Percentiles rank a stretch among this genome's conserved stretches.
phyloP scores from a whole-genome alignment of 2,888 invertebrate genomes.

The Augiades crinisus region DNA sequence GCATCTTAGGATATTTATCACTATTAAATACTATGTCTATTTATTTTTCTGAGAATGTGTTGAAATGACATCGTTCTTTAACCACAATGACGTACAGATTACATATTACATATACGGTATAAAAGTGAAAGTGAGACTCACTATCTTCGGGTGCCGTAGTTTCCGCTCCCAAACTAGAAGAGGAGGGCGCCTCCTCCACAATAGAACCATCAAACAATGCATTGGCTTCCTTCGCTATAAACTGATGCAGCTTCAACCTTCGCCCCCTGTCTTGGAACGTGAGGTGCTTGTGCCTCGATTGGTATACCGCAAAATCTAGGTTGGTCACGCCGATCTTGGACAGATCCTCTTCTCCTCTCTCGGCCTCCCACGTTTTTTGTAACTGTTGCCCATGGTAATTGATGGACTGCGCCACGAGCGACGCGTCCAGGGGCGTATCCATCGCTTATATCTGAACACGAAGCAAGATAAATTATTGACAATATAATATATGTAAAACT shows the following conservation, averaged over 20 bases:
- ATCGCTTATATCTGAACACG: slow-evolving; percentile 38
- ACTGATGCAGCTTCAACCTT: slow-evolving; percentile 91
- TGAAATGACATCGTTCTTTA: no score
- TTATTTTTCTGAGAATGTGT: no score
- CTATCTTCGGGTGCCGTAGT: slow-evolving; percentile 77
- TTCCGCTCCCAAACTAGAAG: slow-evolving; percentile 78
- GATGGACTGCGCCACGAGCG: slow-evolving; percentile 85
- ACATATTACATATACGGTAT: no score
- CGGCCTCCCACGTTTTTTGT: slow-evolving; percentile 93
- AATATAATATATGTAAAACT: neutral
- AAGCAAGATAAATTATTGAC: neutral
- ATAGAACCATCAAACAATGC: slow-evolving; percentile 84
- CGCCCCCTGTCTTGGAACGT: slow-evolving; percentile 93
- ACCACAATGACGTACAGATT: no score
- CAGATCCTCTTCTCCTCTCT: slow-evolving; percentile 89
- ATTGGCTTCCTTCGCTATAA: slow-evolving; percentile 92
- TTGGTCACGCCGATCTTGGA: slow-evolving; percentile 80
- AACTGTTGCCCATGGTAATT: slow-evolving; percentile 94
- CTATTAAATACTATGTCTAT: no score
- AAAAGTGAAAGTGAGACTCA: slow-evolving; percentile 45
- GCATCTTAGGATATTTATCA: no score
- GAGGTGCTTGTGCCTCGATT: slow-evolving; percentile 89
- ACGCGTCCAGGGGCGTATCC: slow-evolving; percentile 73
- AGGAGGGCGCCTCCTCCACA: slow-evolving; percentile 70
- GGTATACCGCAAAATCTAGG: slow-evolving; percentile 88